Evolutionary conservation across 2,888 invertebrate genomes (phyloP), one percentile per base, ranked within the genome.

Genomic region (Cephalotes varians): DNA sequence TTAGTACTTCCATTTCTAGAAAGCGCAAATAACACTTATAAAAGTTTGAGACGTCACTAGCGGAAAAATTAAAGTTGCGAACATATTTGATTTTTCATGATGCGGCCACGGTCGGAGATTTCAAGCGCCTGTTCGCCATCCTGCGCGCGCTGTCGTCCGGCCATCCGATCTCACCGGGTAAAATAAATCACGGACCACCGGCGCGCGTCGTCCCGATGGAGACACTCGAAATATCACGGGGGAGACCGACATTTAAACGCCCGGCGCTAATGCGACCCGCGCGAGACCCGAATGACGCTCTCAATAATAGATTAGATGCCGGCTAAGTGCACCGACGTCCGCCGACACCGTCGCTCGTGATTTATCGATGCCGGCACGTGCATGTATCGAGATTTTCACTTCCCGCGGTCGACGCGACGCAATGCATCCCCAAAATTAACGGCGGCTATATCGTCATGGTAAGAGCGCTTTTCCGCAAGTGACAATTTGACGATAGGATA

Each of bases 281-380:
- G 88, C 83, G 83, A 80, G 83, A 77, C 21, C 85, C 82, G 90
- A 92, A 90, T 91, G 93, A 93, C 93, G 92, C 91, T 91, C 90
- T 93, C 93, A 93, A 93, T 93, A 93, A 93, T 93, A 93, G 93
- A 93, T 93, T 93, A 93, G 93, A 93, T 90, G 91, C 90, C 87
- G 91, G 91, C 92, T 93, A 93, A 93, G 93, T 93, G 93, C 93
- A 92, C 87, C 87, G 87, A 85, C 88, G 83, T 79, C 74, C 79
- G 54, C 74, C 77, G 49, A 83, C 85, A 82, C 85, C 86, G 84
- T 85, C 86, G 87, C 88, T 86, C 85, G 87, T 92, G 92, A 93
- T 93, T 93, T 93, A 93, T 93, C 88, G 93, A 92, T 92, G 87
- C 88, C 88, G 90, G 90, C 90, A 90, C 90, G 91, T 90, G 92